Evolutionary conservation across 2,888 invertebrate species (phyloP).

Genomic region (Nymphalis urticae): DNA sequence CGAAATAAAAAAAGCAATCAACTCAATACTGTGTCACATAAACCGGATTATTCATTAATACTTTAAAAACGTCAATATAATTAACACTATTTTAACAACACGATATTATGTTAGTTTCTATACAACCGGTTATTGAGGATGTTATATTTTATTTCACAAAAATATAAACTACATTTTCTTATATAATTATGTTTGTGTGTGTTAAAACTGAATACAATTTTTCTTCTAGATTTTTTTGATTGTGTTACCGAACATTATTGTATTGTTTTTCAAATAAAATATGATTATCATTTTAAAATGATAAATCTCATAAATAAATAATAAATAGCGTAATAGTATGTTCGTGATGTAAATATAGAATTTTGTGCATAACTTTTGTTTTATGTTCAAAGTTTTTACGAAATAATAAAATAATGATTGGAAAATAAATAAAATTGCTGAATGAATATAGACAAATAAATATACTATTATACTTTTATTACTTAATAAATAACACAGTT

Average conservation of each 20-base stretch:
- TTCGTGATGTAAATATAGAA: neutral
- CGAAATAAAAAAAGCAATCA: slow-evolving; percentile 51
- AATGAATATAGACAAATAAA: slow-evolving; percentile 1
- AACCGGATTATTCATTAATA: neutral
- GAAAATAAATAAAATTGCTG: neutral
- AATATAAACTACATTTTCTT: too few relatives aligned
- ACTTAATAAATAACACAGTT: slow-evolving; percentile 5
- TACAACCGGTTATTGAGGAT: neutral
- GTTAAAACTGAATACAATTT: neutral
- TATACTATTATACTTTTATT: slow-evolving; percentile 2
- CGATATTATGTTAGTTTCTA: neutral
- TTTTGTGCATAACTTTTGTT: neutral
- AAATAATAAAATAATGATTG: neutral
- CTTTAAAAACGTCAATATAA: neutral
- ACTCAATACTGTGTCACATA: slow-evolving; percentile 47
- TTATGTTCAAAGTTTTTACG: neutral
- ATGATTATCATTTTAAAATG: neutral
- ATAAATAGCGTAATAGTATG: neutral
- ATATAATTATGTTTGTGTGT: neutral
- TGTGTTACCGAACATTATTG: neutral
- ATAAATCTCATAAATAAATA: neutral
- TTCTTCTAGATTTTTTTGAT: too few relatives aligned
- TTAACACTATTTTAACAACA: neutral
- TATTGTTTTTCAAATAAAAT: neutral
- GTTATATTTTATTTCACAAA: neutral